Percentiles rank a stretch among this genome's conserved stretches.
phyloP scores from a whole-genome alignment of 2,797 vertebrate genomes.

The Acipenser oxyrinchus region DNA sequence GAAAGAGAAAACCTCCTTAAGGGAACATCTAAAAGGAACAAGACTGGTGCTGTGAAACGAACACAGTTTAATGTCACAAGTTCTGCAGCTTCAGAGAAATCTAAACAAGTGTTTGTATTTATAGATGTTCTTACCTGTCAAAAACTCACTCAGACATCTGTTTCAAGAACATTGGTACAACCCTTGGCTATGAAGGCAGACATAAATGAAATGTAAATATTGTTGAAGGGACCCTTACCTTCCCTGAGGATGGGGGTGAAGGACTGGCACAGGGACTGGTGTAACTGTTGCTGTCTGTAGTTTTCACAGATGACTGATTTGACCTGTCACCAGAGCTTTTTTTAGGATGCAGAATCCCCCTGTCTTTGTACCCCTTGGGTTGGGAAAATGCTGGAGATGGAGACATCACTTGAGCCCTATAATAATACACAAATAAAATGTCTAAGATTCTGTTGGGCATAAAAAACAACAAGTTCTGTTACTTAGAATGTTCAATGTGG shows the following conservation, averaged over 20 bases:
- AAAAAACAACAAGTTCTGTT: too few species aligned
- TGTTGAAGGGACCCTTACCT: conserved; percentile 48
- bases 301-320: conserved; percentile 55
- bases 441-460: too few species aligned
- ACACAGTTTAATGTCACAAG: not conserved
- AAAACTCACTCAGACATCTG: too few species aligned
- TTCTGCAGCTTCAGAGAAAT: not conserved
- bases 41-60: too few species aligned
- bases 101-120: not conserved
- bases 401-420: conserved; percentile 47
- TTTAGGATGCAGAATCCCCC: conserved; percentile 40
- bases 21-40: too few species aligned
- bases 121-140: not conserved
- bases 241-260: conserved; percentile 50
- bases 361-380: conserved; percentile 52
- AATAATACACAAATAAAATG: not conserved
- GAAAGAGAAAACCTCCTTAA: too few species aligned
- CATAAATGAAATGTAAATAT: not conserved
- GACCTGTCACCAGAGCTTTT: conserved; percentile 48
- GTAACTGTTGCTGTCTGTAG: conserved; percentile 49
- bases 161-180: not conserved
- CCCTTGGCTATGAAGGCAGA: not conserved
- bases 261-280: conserved; percentile 58
- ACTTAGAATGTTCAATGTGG: too few species aligned
- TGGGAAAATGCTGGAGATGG: conserved; percentile 39